A percentile compares a stretch with the other conserved stretches of the same genome.
These are phyloP conservation scores for Parapsyche elsis DNA, from an alignment of 1,140 invertebrate species.

Conservation along the genomic window DNA sequence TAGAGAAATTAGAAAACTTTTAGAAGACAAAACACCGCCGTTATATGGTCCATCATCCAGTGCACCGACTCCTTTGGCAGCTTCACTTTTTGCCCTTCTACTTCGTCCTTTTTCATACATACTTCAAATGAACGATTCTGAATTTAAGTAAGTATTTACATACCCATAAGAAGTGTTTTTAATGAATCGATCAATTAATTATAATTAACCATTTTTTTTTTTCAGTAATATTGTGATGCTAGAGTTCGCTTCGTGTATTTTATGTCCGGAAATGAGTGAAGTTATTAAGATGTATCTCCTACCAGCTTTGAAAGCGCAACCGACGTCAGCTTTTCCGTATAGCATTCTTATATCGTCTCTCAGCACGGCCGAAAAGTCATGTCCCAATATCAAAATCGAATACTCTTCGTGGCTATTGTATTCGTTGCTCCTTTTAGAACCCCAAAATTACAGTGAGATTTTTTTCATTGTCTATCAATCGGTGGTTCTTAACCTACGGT, in stretches of 20 bases:
- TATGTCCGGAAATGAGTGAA: slow-evolving; percentile 68
- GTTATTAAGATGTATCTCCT: slow-evolving; percentile 69
- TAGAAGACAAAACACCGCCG: slow-evolving; percentile 79
- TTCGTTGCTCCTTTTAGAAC: slow-evolving; percentile 76
- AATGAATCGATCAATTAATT: background rate
- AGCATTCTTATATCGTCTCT: slow-evolving; percentile 39
- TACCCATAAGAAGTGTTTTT: slow-evolving; percentile 6
- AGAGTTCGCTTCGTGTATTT: slow-evolving; percentile 67
- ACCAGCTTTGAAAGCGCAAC: slow-evolving; percentile 66
- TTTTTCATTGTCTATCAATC: too few species aligned
- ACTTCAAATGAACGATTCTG: slow-evolving; percentile 58
- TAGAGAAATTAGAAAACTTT: slow-evolving; percentile 73
- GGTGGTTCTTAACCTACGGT: too few species aligned
- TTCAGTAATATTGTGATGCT: slow-evolving; percentile 64
- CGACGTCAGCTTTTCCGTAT: slow-evolving; percentile 64
- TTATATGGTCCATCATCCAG: slow-evolving; percentile 75
- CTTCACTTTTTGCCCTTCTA: slow-evolving; percentile 81
- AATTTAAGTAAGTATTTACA: slow-evolving; percentile 62
- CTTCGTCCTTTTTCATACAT: slow-evolving; percentile 75
- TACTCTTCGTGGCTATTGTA: slow-evolving; percentile 66
- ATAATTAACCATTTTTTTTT: slow-evolving; percentile 49
- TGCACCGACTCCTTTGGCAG: slow-evolving; percentile 80
- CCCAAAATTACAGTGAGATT: slow-evolving; percentile 70
- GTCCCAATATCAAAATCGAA: slow-evolving; percentile 56
- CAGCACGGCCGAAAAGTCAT: slow-evolving; percentile 57